Base-by-base conservation (phyloP, 2,797 vertebrate genomes). In the Characodon lateralis region DNA sequence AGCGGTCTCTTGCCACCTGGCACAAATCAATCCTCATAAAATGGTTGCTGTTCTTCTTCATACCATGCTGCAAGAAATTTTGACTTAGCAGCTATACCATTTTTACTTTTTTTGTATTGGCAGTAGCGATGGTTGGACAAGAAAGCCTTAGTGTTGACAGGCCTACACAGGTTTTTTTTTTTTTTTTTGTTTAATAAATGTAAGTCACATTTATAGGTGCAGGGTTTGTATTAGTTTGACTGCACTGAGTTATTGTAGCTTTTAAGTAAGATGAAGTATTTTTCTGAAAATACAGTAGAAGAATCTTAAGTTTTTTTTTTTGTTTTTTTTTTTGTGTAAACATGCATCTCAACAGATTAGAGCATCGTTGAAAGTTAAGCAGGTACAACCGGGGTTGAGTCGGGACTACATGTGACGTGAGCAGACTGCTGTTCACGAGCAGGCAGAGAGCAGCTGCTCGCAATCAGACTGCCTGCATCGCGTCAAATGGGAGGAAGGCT, bases 1-100 rank as follows among this genome's bases (percentile, higher is more conserved):
- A 39, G 10, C 39, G 0, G 5, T 41, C 13, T 68, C 55, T 72
- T 79, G 76, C 78, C 55, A 41, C 46, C 74, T 56, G 51, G 78
- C 26, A 10, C 26, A 39, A 53, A 81, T 58, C 5, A 50, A 78
- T 58, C 26, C 24, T 72, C 66, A 78, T 59, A 35, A 76, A 56
- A 72, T 20, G 74, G 59, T 77, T 83, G 66, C 59, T 78, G 7
- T 76, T 18, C n/a, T 12, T 72, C 28, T 18, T 53, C 48, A 50
- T 41, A 59, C 66, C 28, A n/a, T 55, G 68, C 55, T 48, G 50
- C 20, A 7, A 26, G 69, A 51, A n/a, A 16, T 14, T n/a, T 22
- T 26, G 69, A 43, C 28, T 48, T n/a, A 13, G 53, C 8, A 79
- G 9, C 48, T 26, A 66, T 10, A 35, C 8, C 12, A 8, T 53